Conservation (phyloP, 2,113 vertebrate species). For the Arothron firmamentum region DNA sequence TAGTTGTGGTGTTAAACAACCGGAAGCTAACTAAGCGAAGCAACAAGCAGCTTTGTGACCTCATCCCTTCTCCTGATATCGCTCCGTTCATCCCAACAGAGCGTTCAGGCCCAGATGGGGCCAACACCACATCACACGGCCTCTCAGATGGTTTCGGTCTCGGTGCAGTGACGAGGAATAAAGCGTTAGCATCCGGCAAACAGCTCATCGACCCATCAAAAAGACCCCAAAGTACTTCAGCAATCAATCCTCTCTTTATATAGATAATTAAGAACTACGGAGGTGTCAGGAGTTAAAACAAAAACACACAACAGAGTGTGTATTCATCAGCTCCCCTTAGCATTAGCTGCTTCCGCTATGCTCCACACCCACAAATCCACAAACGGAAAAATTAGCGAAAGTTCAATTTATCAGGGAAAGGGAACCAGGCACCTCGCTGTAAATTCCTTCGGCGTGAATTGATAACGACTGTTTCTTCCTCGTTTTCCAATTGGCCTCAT, state of each 20-base stretch:
- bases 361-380: too few relatives aligned
- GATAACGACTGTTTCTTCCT: too few relatives aligned
- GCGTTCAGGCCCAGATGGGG: neutral
- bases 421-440: too few relatives aligned
- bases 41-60: too few relatives aligned
- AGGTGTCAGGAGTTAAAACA: neutral
- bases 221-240: neutral
- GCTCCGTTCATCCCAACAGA: neutral
- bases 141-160: slow-evolving; percentile 1
- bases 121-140: neutral
- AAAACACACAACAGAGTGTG: neutral
- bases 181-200: neutral
- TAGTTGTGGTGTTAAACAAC: neutral
- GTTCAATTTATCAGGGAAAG: too few relatives aligned
- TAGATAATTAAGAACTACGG: neutral
- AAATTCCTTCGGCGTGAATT: too few relatives aligned
- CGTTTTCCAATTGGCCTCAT: slow-evolving; percentile 6
- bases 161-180: neutral
- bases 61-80: neutral
- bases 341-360: neutral
- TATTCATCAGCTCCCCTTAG: slow-evolving; percentile 21
- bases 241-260: neutral
- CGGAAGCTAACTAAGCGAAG: neutral
- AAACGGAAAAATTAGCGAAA: too few relatives aligned
- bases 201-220: neutral